Evolutionary conservation across 2,888 invertebrate species (phyloP), one percentile per base, ranked within the genome.

Genomic region (Leucophenga maculata): DNA sequence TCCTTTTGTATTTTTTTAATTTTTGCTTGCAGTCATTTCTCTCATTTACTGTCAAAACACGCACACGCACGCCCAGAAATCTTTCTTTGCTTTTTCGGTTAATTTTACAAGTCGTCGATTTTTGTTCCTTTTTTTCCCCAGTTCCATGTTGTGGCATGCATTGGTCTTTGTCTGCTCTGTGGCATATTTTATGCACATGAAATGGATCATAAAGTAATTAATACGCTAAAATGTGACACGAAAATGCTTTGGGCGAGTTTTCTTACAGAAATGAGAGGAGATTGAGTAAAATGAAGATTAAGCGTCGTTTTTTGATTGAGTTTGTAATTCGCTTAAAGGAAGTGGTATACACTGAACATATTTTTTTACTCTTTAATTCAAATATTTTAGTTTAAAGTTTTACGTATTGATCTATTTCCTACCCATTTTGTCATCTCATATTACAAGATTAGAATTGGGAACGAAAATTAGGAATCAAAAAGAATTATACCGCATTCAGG

Each of bases 191-290:
- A 80, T 80, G 80, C 73, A 16, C 78, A 82, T 80, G 80, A 80
- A 80, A 78, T 80, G 80, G 80, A 79, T 80, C 82, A 82, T 83
- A 81, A 80, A 85, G 85, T 86, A 86, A 86, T 86, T 86, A 86
- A 86, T 86, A 80, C 83, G 78, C 84, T 78, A 81, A 86, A 86
- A 86, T 86, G 85, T 83, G 86, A 85, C 86, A 85, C 82, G 77
- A 84, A 78, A 84, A 75, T 73, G 80, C 85, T 77, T 67, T 64
- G 74, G 78, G 84, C 76, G 76, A 77, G 77, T 79, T 78, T 78
- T 77, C 77, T 74, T 13, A 54, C 11, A 31, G 46, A 62, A 72
- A 69, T 55, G 32, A 55, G 50, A 57, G 55, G 67, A 57, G 54
- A 50, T 50, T 50, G 54, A 20, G 22, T 13, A 54, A 54, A 20